Evolutionary conservation across 2,888 invertebrate genomes (phyloP).

Genomic region (Parapristionchus giblindavisi): DNA sequence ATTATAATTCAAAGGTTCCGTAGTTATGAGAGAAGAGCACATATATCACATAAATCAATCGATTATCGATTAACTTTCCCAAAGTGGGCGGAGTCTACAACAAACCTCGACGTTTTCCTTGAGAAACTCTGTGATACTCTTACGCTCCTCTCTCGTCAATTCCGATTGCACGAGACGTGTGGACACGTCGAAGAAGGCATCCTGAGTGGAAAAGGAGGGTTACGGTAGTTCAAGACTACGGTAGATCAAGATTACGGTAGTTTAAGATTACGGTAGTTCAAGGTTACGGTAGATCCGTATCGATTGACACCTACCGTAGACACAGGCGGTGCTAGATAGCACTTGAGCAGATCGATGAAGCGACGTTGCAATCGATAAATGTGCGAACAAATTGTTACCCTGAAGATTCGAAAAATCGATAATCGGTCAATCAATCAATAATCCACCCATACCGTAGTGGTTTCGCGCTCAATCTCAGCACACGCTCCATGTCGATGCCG

Average conservation of each 20-base stretch:
- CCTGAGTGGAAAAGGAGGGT: conserved; percentile 38
- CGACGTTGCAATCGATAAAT: conserved; percentile 48
- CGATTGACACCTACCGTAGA: conserved; percentile 19
- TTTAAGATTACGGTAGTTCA: too few species aligned
- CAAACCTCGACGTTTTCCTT: conserved; percentile 31
- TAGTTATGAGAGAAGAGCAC: too few species aligned
- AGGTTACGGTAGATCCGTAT: too few species aligned
- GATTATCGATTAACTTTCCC: too few species aligned
- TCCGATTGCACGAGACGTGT: conserved; percentile 37
- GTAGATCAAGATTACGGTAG: too few species aligned
- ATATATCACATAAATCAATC: too few species aligned
- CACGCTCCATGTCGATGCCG: conserved; percentile 42
- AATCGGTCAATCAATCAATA: not conserved
- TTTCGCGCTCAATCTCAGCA: conserved; percentile 44
- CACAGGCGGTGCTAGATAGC: conserved; percentile 27
- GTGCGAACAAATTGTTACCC: conserved; percentile 48
- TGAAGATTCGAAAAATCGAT: conserved; percentile 34
- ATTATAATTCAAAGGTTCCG: too few species aligned
- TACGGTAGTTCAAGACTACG: too few species aligned
- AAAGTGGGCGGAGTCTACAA: too few species aligned
- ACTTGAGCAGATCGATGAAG: conserved; percentile 38
- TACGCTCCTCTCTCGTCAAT: conserved; percentile 39
- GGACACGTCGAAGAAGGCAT: conserved; percentile 41
- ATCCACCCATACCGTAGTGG: conserved; percentile 27
- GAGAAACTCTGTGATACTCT: conserved; percentile 33